Percentiles rank a stretch among this genome's conserved stretches.
Evolutionary conservation across 2,113 vertebrate genomes (phyloP).

Genomic region (Siniperca knerii): DNA sequence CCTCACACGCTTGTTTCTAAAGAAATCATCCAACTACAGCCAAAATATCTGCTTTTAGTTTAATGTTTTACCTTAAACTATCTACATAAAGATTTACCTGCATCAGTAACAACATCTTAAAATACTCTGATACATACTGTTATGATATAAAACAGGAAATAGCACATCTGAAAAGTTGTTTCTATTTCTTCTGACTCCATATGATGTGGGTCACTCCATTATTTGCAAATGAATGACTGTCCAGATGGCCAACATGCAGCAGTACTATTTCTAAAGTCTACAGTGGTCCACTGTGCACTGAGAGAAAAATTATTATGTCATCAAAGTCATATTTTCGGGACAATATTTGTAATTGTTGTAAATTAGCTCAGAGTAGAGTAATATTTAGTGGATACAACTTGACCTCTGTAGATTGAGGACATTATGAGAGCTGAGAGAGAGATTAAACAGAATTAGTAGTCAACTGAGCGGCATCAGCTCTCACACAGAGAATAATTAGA

Average conservation of each 20-base stretch:
- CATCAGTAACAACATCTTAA: neutral
- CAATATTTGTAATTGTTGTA: neutral
- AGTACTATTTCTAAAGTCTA: neutral
- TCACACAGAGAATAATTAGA: conserved; percentile 23
- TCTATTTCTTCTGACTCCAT: neutral
- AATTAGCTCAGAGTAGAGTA: conserved; percentile 7
- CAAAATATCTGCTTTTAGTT: neutral
- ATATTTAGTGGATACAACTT: conserved; percentile 19
- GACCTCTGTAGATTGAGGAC: conserved; percentile 6
- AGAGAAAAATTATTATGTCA: neutral
- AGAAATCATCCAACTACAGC: neutral
- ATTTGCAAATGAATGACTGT: conserved; percentile 27
- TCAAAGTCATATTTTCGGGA: conserved; percentile 20
- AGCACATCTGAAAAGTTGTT: neutral
- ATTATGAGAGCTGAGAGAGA: conserved; percentile 35
- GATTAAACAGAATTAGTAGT: conserved; percentile 35
- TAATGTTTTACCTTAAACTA: no score
- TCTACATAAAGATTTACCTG: neutral
- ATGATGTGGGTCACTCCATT: conserved; percentile 25
- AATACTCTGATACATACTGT: neutral
- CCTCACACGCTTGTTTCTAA: neutral
- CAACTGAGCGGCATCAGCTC: conserved; percentile 4
- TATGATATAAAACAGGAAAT: neutral
- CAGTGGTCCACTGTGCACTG: neutral
- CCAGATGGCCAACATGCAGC: conserved; percentile 24